Evolutionary conservation across 2,113 vertebrate species (phyloP), one percentile per base, ranked within the genome.

Genomic region (Steatornis caripensis): DNA sequence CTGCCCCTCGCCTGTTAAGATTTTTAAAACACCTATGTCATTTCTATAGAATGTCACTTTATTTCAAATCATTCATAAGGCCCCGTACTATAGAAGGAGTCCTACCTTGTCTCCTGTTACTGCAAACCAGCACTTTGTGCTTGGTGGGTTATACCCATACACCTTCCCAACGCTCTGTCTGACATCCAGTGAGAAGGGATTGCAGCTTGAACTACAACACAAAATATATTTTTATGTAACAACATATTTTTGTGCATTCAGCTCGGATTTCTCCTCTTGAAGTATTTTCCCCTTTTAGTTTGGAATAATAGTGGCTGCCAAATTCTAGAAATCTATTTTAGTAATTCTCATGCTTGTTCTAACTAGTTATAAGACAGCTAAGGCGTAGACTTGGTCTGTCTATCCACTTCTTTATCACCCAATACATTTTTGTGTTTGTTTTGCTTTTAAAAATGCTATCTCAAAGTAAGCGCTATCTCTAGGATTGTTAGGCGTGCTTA

Each of bases 41-140:
- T 60, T 82, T 76, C 53, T 70, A 93, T 46, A 74, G 57, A 76
- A 78, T 12, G 24, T 21, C 27, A 20, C 24, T 39, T 51, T 11
- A 68, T 15, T 78, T 90, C 64, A 37, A 49, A 41, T 70, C 54
- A 64, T 87, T 65, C 32, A 12, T 20, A 16, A 80, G 30, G 39
- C 62, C 55, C 32, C 16, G 12, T 3, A 18, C 9, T 48, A 51
- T 1, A 69, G 57, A 78, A 84, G 39, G 36, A 66, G 43, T 37
- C 69, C 26, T 95, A 98, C 98, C 98, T 96, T 97, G 60, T 96
- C 90, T 84, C 98, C 98, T 19, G 94, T 71, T 34, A 98, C 65
- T 15, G 95, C 81, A 79, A 98, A 97, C 51, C 41, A 58, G 68
- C 1, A 70, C 27, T 87, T 49, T 53, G 43, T 26, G 34, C 75